Evolutionary conservation across 1,140 invertebrate species (phyloP).

Genomic region (Macrostomum lignano): DNA sequence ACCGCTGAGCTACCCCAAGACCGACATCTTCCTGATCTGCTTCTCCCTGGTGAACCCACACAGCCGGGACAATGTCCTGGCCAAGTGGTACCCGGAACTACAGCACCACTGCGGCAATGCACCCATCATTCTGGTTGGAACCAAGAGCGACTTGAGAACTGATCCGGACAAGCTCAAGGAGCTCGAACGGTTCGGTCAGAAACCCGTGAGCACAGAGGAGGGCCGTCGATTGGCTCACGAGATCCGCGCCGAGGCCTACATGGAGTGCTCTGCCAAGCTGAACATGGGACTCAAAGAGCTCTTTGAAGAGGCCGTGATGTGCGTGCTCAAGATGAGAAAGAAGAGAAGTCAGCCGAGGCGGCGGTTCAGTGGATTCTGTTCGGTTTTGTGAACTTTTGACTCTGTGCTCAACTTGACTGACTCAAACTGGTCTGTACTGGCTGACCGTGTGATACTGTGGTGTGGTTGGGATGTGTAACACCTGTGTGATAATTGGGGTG

Average conservation of each 20-base stretch:
- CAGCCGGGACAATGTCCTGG: conserved; percentile 3
- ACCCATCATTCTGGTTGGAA: conserved; percentile 33
- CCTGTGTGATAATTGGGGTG: too few relatives aligned
- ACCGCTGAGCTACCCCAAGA: conserved; percentile 85
- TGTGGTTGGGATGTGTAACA: too few relatives aligned
- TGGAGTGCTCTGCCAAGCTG: conserved; percentile 5
- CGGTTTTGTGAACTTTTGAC: too few relatives aligned
- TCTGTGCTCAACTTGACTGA: too few relatives aligned
- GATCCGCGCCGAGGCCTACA: not conserved
- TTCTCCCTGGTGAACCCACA: conserved; percentile 6
- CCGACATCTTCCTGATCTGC: conserved; percentile 17
- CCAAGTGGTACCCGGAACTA: conserved; percentile 28
- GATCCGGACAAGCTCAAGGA: too few relatives aligned
- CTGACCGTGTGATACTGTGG: too few relatives aligned
- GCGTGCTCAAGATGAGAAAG: not conserved
- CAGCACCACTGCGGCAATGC: conserved; percentile 23
- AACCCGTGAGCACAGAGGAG: conserved; percentile 1
- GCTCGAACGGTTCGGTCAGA: too few relatives aligned
- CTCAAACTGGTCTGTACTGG: too few relatives aligned
- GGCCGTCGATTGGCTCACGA: not conserved
- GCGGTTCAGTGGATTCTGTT: too few relatives aligned
- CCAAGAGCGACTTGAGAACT: conserved; percentile 47
- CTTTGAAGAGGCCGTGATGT: conserved; percentile 1
- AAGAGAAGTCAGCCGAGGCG: too few relatives aligned
- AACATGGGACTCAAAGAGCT: not conserved